Conservation (phyloP, 1,140 invertebrate genomes). For the Stegodyphus dumicola region DNA sequence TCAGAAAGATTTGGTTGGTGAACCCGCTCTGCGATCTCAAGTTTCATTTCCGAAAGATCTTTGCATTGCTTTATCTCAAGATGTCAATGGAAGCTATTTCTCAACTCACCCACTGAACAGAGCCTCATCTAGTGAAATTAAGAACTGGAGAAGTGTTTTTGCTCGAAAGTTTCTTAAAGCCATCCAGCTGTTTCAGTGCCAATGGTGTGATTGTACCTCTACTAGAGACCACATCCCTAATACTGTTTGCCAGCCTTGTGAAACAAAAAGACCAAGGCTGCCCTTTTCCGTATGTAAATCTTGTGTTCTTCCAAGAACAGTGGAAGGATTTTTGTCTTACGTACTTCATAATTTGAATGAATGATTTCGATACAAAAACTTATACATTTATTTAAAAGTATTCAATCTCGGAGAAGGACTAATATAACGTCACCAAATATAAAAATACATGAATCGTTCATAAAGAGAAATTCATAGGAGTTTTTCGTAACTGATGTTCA, state of each 20-base stretch:
- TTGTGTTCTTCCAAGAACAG: conserved; percentile 46
- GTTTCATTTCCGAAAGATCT: conserved; percentile 54
- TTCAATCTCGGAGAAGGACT: too few relatives aligned
- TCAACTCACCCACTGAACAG: conserved; percentile 18
- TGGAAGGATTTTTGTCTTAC: conserved; percentile 36
- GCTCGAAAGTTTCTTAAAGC: conserved; percentile 50
- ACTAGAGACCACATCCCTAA: conserved; percentile 45
- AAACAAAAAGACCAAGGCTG: conserved; percentile 36
- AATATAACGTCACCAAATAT: too few relatives aligned
- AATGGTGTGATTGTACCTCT: conserved; percentile 49
- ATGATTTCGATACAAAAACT: not conserved
- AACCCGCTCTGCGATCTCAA: conserved; percentile 49
- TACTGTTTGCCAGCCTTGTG: conserved; percentile 48
- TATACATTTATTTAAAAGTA: too few relatives aligned
- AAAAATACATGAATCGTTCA: too few relatives aligned
- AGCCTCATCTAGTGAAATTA: conserved; percentile 20
- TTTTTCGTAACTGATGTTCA: too few relatives aligned
- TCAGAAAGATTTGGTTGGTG: conserved; percentile 50
- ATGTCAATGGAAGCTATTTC: conserved; percentile 57
- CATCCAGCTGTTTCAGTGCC: conserved; percentile 11
- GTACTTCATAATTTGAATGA: conserved; percentile 14
- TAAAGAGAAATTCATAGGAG: too few relatives aligned
- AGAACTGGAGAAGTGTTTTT: conserved; percentile 53
- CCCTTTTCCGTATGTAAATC: conserved; percentile 55
- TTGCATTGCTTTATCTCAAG: conserved; percentile 56